Base-by-base conservation (phyloP, 2,888 invertebrate species). In the Embidobia sp. region DNA sequence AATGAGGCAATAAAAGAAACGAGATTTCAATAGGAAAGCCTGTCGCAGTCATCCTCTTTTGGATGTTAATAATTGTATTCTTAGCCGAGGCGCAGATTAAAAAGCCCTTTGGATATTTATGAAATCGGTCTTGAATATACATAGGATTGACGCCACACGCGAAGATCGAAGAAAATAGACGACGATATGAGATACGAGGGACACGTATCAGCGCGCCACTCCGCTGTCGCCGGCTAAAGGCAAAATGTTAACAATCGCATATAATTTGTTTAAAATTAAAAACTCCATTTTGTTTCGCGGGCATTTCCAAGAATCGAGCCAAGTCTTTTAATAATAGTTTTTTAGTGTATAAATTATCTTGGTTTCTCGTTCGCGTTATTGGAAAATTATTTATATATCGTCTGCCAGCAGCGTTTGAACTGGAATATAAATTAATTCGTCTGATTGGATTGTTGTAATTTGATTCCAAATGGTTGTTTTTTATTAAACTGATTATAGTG, bases 51-150 rank as follows among this genome's bases (percentile, higher is more conserved):
- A 72, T 67, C 69, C 73, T 78, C 69, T 77, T 77, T 75, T 67
- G 74, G 33, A 79, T 78, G 75, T 79, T 79, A 78, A 79, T 79
- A 76, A 78, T 69, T 67, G 67, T 72, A 53, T 79, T 73, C 77
- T 79, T 69, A 79, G 73, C 72, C 75, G 59, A 63, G 48, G 53
- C 64, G 59, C 46, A 63, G 69, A 72, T 77, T 75, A 77, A 75
- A 77, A 63, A 53, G 67, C 51, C 69, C 73, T 77, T 79, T 77
- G 69, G 75, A 73, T 74, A 79, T 77, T 77, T 77, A 79, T 79
- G 77, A 79, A 79, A 72, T 57, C 77, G 69, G 66, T 77, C 77
- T 72, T 77, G 79, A 79, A 79, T 77, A 79, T 70, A 79, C 70
- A 79, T 79, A 77, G 72, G 64, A 76, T 76, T 37, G 49, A 69